Base-by-base conservation (phyloP, 2,113 vertebrate species). In the Acanthisitta chloris region DNA sequence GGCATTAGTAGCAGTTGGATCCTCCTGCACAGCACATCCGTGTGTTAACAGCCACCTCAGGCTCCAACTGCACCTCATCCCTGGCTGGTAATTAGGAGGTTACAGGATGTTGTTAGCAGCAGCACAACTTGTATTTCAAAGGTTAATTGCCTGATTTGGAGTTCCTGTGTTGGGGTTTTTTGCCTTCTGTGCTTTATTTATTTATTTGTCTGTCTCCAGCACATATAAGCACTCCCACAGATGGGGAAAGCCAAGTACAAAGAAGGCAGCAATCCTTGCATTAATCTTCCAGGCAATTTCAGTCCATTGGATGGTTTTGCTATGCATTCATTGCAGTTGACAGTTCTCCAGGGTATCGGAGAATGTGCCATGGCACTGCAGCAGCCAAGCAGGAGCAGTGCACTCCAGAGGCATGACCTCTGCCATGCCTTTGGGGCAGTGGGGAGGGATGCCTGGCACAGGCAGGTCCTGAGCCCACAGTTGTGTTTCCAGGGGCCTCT, bases 81-180 rank as follows among this genome's bases (percentile, higher is more conserved):
- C 1, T 8, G 59, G 43, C 81, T 90, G 65, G 77, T 88, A 87
- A 79, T 92, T 57, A 93, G 73, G 91, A 95, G 54, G 31, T 86
- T 91, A 48, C 62, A 76, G 69, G 92, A 65, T 66, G 48, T 76
- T 88, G 36, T 48, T 81, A 95, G 59, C 83, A 88, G 79, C 74
- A 93, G 79, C 72, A 42, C 72, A 57, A 80, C 77, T 74, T 80
- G 69, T 40, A 42, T 92, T 94, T 95, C 74, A 92, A 64, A 97
- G 91, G 85, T 96, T 96, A 93, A 93, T 77, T 96, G 80, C 25
- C 74, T 93, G 61, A 33, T 81, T 46, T 79, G 73, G 76, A 86
- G 43, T n/a, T 34, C 28, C 9, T 72, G 23, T n/a, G n/a, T n/a
- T n/a, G 12, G 8, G 11, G 15, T 9, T 25, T 26, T 33, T 13